These are phyloP conservation scores for Ceratosolen fusciceps DNA, from an alignment of 1,140 invertebrate species.

Conservation along the genomic window DNA sequence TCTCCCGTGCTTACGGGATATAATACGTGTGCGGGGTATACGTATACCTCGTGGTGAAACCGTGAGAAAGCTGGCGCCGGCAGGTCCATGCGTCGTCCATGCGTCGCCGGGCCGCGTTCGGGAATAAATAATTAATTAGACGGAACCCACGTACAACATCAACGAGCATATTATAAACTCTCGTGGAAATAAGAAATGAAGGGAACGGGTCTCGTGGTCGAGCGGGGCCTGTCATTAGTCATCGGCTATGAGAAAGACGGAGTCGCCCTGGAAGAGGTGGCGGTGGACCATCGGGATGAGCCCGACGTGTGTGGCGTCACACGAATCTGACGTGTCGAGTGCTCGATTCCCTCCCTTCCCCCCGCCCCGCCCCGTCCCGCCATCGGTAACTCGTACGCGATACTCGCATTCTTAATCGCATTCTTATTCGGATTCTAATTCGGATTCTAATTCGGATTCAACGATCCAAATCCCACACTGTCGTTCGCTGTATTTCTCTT, in stretches of 20 bases:
- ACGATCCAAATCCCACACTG: no score
- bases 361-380: no score
- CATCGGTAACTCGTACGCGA: background rate
- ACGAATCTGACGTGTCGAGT: background rate
- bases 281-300: background rate
- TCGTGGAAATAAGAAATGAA: conserved; percentile 27
- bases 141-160: conserved; percentile 41
- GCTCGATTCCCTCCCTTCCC: no score
- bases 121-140: conserved; percentile 49
- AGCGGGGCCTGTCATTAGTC: conserved; percentile 43
- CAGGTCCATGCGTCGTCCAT: no score
- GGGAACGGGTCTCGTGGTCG: background rate
- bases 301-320: conserved; percentile 29
- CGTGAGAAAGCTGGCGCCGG: conserved; percentile 46
- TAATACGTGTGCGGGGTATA: no score
- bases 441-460: no score
- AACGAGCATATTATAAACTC: conserved; percentile 30
- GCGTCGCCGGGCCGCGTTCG: conserved; percentile 5
- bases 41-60: conserved; percentile 18
- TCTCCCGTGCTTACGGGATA: background rate
- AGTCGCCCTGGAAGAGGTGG: no score
- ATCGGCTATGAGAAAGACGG: conserved; percentile 16
- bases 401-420: conserved; percentile 14
- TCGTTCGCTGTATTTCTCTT: no score
- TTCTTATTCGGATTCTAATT: no score